phyloP scores from a whole-genome alignment of 2,113 vertebrate species.

The Oenanthe melanoleuca region DNA sequence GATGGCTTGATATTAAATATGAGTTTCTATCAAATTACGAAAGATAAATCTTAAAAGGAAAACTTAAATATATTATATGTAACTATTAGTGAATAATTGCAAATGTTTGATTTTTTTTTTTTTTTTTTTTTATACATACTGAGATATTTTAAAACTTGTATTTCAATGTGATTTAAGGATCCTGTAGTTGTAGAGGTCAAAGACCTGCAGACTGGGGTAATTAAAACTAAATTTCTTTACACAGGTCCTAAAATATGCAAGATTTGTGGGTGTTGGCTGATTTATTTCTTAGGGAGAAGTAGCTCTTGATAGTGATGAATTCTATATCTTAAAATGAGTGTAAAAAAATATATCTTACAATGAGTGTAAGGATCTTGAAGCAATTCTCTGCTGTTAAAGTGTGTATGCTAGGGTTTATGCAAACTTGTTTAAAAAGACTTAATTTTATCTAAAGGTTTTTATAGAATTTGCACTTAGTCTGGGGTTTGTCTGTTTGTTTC shows the following conservation, averaged over 20 bases:
- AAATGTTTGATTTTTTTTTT: neutral
- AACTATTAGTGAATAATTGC: neutral
- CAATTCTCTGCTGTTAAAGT: neutral
- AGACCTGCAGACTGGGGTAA: neutral
- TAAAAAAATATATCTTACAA: neutral
- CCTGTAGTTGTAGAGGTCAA: neutral
- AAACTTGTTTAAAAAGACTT: neutral
- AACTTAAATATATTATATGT: neutral
- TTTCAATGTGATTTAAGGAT: neutral
- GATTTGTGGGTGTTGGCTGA: neutral
- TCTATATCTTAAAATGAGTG: accelerated
- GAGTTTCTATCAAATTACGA: neutral
- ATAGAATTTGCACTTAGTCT: neutral
- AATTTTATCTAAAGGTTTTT: neutral
- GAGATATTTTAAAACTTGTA: neutral
- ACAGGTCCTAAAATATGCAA: accelerated
- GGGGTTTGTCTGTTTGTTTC: conserved; percentile 6
- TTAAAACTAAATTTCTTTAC: neutral
- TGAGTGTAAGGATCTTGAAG: neutral
- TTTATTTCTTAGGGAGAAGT: neutral
- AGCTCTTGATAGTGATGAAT: neutral
- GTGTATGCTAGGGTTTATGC: neutral
- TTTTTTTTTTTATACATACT: neutral
- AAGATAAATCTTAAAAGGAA: neutral
- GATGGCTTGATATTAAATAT: neutral